A percentile compares a stretch with the other conserved stretches of the same genome.
These are phyloP conservation scores for Nymphalis c-album DNA, from an alignment of 2,888 invertebrate species.

Conservation along the genomic window DNA sequence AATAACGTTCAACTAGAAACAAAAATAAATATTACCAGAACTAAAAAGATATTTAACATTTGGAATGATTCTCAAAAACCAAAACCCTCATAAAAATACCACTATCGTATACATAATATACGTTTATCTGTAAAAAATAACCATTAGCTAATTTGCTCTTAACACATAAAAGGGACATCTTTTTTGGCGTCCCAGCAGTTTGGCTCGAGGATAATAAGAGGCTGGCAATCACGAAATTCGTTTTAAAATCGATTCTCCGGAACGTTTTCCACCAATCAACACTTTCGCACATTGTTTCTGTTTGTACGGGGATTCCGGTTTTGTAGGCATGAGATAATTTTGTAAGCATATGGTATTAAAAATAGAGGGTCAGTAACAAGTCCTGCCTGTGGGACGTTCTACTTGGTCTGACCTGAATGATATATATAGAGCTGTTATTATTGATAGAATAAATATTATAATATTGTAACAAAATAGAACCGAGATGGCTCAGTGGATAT, in stretches of 20 bases:
- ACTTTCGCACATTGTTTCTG: slow-evolving; percentile 35
- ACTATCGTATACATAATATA: no score
- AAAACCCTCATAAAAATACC: neutral
- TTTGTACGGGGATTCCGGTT: slow-evolving; percentile 53
- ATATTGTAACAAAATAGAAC: no score
- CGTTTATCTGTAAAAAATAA: neutral
- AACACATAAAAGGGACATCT: neutral
- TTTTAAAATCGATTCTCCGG: slow-evolving; percentile 19
- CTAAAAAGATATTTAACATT: no score
- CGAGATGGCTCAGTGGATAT: no score
- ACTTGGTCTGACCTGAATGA: slow-evolving; percentile 55
- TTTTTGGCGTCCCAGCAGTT: neutral
- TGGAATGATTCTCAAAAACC: neutral
- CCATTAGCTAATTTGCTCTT: neutral
- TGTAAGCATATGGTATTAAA: slow-evolving; percentile 73
- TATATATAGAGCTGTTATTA: slow-evolving; percentile 59
- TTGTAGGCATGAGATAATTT: slow-evolving; percentile 58
- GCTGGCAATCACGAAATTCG: slow-evolving; percentile 14
- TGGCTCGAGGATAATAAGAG: neutral
- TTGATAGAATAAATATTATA: no score
- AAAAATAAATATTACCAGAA: no score
- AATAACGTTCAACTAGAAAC: no score
- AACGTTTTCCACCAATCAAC: slow-evolving; percentile 35
- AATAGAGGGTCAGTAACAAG: slow-evolving; percentile 79
- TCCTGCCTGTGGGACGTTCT: slow-evolving; percentile 71